These are phyloP conservation scores for Solen grandis DNA, from an alignment of 1,140 invertebrate genomes.

Conservation along the genomic window DNA sequence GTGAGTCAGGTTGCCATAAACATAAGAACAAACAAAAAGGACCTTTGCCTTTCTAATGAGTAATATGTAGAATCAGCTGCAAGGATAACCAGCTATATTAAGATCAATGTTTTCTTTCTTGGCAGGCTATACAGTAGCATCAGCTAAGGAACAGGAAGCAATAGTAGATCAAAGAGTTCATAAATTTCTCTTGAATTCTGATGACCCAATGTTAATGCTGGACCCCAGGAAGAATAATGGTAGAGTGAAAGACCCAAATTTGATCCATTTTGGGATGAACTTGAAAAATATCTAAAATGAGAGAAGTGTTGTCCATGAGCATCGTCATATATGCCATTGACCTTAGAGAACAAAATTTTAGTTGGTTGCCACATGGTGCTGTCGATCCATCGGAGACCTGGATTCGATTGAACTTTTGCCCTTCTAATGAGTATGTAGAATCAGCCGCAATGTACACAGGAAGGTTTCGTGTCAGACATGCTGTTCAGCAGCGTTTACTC, in stretches of 20 bases:
- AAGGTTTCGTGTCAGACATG: constrained; percentile 52
- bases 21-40: too few relatives aligned
- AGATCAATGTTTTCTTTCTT: background rate
- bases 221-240: constrained; percentile 45
- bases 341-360: constrained; percentile 11
- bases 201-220: constrained; percentile 30
- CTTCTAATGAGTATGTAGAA: constrained; percentile 21
- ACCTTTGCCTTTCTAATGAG: too few relatives aligned
- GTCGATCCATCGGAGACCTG: constrained; percentile 12
- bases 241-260: constrained; percentile 17
- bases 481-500: constrained; percentile 54
- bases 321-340: constrained; percentile 50
- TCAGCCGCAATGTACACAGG: constrained; percentile 53
- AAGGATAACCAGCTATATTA: background rate
- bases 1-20: too few relatives aligned
- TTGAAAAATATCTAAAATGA: constrained; percentile 40
- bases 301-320: constrained; percentile 42
- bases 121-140: background rate
- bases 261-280: constrained; percentile 53
- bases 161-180: constrained; percentile 6
- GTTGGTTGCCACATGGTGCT: constrained; percentile 26
- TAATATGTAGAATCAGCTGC: too few relatives aligned
- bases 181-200: constrained; percentile 1
- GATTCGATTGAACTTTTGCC: too few relatives aligned
- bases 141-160: constrained; percentile 4